Evolutionary conservation across 2,888 invertebrate species (phyloP).

Genomic region (Heteromyza rotundicornis): DNA sequence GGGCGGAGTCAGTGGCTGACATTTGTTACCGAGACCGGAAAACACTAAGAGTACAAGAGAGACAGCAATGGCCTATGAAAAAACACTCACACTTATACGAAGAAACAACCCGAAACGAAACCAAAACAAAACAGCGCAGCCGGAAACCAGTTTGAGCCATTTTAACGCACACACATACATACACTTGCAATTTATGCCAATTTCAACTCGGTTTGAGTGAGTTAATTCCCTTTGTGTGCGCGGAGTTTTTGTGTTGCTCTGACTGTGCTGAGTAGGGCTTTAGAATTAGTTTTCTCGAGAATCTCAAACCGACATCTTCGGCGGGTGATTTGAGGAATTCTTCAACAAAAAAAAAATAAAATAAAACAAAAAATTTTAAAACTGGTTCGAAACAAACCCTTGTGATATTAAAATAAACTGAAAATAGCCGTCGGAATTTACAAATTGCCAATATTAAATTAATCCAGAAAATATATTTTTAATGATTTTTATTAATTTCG

Average conservation of each 20-base stretch:
- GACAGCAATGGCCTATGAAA: too few species aligned
- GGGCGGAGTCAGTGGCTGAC: slow-evolving; percentile 31
- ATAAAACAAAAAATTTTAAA: slow-evolving; percentile 8
- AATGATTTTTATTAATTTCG: neutral
- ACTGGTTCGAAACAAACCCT: neutral
- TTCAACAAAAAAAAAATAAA: slow-evolving; percentile 10
- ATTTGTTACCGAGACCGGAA: neutral
- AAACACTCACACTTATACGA: too few species aligned
- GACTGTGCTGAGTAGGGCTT: neutral
- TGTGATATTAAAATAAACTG: neutral
- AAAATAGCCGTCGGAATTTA: too few species aligned
- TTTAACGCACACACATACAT: neutral
- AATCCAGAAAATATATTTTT: neutral
- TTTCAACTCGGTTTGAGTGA: neutral
- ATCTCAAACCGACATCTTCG: slow-evolving; percentile 44
- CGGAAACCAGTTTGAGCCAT: neutral
- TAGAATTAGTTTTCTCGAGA: slow-evolving; percentile 47
- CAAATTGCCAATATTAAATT: too few species aligned
- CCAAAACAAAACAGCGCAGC: neutral
- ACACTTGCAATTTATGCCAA: too few species aligned
- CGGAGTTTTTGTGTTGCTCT: neutral
- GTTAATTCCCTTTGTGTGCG: neutral
- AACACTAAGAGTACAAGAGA: neutral
- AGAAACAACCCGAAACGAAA: too few species aligned
- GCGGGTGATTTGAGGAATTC: slow-evolving; percentile 26